Evolutionary conservation across 2,797 vertebrate genomes (phyloP).

Genomic region (Ptychadena robeensis): DNA sequence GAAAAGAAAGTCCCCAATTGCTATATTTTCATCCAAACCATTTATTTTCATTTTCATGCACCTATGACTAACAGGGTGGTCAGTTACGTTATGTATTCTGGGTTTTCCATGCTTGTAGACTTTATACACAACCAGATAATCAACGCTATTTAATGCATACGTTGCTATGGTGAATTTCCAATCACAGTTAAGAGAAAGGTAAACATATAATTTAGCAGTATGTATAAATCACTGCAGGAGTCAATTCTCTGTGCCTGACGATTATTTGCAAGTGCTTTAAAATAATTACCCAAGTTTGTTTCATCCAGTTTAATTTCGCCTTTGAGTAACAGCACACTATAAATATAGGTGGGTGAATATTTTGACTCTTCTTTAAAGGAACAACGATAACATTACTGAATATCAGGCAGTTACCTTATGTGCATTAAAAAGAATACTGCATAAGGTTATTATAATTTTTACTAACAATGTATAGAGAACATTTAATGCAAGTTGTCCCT

Average conservation of each 20-base stretch:
- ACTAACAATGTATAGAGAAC: no score
- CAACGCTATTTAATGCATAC: slow-evolving; percentile 51
- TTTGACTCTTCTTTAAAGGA: slow-evolving; percentile 21
- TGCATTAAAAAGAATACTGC: no score
- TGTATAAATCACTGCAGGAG: slow-evolving; percentile 56
- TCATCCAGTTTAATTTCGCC: slow-evolving; percentile 43
- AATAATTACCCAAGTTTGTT: slow-evolving; percentile 59
- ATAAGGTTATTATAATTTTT: no score
- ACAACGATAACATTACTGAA: not conserved
- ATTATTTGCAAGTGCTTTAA: slow-evolving; percentile 56
- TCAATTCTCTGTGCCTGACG: slow-evolving; percentile 44
- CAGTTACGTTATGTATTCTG: slow-evolving; percentile 31
- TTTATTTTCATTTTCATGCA: slow-evolving; percentile 14
- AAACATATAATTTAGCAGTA: slow-evolving; percentile 61
- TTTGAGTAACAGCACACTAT: slow-evolving; percentile 23
- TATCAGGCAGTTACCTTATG: not conserved
- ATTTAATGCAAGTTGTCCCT: no score
- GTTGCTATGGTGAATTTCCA: slow-evolving; percentile 62
- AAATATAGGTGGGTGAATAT: slow-evolving; percentile 36
- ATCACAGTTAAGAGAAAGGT: slow-evolving; percentile 58
- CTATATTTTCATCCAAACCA: slow-evolving; percentile 5
- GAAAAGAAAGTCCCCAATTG: not conserved
- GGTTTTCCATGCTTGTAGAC: slow-evolving; percentile 22
- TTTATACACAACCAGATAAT: slow-evolving; percentile 52
- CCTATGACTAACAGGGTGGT: slow-evolving; percentile 24